Conservation (phyloP, 2,797 vertebrate species). For the Onychomys torridus region DNA sequence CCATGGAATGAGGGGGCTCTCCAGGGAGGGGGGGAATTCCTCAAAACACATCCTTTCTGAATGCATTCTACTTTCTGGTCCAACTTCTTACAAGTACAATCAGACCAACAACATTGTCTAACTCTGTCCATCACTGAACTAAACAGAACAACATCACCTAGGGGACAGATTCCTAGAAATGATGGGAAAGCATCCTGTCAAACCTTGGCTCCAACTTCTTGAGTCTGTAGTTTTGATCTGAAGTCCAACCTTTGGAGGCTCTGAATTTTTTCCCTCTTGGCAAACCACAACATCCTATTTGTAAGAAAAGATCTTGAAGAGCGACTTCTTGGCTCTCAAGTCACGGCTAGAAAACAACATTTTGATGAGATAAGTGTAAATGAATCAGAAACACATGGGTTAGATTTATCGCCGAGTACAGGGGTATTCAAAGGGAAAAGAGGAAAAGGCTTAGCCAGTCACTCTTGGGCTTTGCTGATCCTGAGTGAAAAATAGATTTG, state of each 20-base stretch:
- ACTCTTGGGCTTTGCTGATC: slow-evolving; percentile 65
- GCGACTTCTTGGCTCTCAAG: slow-evolving; percentile 70
- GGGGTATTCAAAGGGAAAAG: slow-evolving; percentile 56
- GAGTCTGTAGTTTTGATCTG: slow-evolving; percentile 67
- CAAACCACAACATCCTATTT: slow-evolving; percentile 80
- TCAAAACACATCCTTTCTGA: neutral
- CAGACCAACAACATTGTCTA: neutral
- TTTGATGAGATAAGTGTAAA: slow-evolving; percentile 83
- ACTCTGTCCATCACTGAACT: neutral
- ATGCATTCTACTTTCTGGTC: neutral
- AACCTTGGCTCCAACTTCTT: slow-evolving; percentile 37
- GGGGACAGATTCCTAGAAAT: slow-evolving; percentile 48
- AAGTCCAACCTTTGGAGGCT: slow-evolving; percentile 69
- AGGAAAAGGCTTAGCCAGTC: slow-evolving; percentile 61
- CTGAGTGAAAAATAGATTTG: slow-evolving; percentile 68
- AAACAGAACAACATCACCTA: slow-evolving; percentile 55
- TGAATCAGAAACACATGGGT: slow-evolving; percentile 83
- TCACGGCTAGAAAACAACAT: slow-evolving; percentile 76
- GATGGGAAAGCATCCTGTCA: slow-evolving; percentile 40
- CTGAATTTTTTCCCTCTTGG: slow-evolving; percentile 28
- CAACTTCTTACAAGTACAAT: neutral
- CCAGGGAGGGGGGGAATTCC: neutral
- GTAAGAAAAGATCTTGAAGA: slow-evolving; percentile 73
- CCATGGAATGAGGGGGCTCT: neutral
- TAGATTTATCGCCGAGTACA: slow-evolving; percentile 75